Conservation (phyloP, 2,888 invertebrate species). For the Myopa testacea region DNA sequence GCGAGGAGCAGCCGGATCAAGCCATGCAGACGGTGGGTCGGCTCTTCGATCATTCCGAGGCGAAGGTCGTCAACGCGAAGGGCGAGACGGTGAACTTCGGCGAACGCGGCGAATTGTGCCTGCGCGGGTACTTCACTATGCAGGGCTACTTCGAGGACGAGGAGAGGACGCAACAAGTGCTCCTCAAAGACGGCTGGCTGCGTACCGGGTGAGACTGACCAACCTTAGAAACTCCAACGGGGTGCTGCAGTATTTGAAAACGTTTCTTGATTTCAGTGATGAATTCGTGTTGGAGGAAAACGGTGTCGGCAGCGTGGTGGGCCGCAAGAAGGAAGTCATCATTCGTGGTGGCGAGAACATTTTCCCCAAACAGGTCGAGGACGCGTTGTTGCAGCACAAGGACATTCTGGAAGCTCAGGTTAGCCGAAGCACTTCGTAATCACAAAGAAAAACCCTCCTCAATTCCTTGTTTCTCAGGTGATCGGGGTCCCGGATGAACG, state of each 20-base stretch:
- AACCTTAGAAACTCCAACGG: background rate
- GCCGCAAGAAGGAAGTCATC: slow-evolving; percentile 79
- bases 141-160: slow-evolving; percentile 79
- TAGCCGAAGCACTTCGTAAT: slow-evolving; percentile 36
- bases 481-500: slow-evolving; percentile 77
- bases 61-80: slow-evolving; percentile 71
- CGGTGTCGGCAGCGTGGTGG: slow-evolving; percentile 76
- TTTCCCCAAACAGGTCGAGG: slow-evolving; percentile 81
- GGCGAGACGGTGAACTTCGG: slow-evolving; percentile 75
- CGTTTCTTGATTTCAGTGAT: slow-evolving; percentile 50
- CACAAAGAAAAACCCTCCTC: background rate
- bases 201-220: slow-evolving; percentile 74
- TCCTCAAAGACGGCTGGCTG: slow-evolving; percentile 77
- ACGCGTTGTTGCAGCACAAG: slow-evolving; percentile 76
- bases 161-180: slow-evolving; percentile 75
- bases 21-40: slow-evolving; percentile 70
- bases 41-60: slow-evolving; percentile 71
- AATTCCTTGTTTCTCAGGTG: slow-evolving; percentile 63
- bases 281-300: slow-evolving; percentile 73
- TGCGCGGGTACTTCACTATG: slow-evolving; percentile 78
- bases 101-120: slow-evolving; percentile 77
- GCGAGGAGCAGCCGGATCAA: slow-evolving; percentile 66
- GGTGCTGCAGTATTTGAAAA: background rate
- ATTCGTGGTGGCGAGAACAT: slow-evolving; percentile 83
- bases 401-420: slow-evolving; percentile 76